Evolutionary conservation across 2,113 vertebrate species (phyloP).

Genomic region (Cavia aperea): DNA sequence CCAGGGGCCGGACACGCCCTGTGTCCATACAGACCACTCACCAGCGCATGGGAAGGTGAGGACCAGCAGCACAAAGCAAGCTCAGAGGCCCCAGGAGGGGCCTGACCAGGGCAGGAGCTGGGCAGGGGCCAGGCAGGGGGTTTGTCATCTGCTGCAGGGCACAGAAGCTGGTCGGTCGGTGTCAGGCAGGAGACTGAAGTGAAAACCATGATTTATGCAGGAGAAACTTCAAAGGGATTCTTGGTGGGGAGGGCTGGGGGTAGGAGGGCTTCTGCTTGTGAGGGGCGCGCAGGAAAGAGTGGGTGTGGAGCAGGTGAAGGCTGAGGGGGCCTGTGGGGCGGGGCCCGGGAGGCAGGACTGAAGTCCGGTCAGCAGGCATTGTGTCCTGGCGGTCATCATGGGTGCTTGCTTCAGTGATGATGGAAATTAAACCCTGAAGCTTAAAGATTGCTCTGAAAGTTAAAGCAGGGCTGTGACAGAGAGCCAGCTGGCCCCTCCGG

Average conservation of each 20-base stretch:
- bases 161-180: too few relatives aligned
- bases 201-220: neutral
- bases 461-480: neutral
- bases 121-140: neutral
- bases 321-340: fast-evolving
- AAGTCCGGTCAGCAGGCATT: neutral
- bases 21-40: neutral
- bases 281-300: neutral
- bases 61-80: neutral
- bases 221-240: neutral
- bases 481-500: neutral
- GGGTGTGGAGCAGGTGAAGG: too few relatives aligned
- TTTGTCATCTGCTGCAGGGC: neutral
- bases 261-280: too few relatives aligned
- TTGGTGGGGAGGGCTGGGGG: neutral
- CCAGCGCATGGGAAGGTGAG: neutral
- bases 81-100: neutral
- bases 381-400: neutral
- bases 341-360: neutral
- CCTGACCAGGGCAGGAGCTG: neutral
- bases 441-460: neutral
- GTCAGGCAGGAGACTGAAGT: neutral
- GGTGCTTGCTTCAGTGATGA: neutral
- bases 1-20: neutral
- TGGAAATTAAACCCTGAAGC: neutral